phyloP scores from a whole-genome alignment of 2,888 invertebrate species.

The Lasiommata megera region DNA sequence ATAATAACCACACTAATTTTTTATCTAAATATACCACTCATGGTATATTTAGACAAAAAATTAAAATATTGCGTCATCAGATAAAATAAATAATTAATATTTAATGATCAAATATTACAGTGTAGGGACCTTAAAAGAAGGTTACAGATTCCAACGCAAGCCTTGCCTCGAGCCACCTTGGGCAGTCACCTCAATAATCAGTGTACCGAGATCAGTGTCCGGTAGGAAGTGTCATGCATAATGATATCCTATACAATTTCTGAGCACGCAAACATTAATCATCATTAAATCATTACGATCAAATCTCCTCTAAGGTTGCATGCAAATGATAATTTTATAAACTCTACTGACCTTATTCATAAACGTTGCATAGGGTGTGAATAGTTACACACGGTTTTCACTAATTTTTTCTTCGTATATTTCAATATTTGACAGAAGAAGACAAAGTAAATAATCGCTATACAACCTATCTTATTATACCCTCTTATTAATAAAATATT shows the following conservation, averaged over 20 bases:
- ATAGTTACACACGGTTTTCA: too few relatives aligned
- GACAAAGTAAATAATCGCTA: too few relatives aligned
- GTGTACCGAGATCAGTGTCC: constrained; percentile 29
- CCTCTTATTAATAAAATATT: too few relatives aligned
- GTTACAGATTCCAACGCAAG: constrained; percentile 25
- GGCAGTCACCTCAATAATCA: constrained; percentile 28
- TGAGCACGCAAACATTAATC: constrained; percentile 27
- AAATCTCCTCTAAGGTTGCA: constrained; percentile 6
- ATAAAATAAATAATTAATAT: neutral
- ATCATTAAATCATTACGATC: constrained; percentile 23
- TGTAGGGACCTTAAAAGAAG: constrained; percentile 18
- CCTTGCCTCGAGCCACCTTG: constrained; percentile 22
- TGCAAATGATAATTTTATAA: constrained; percentile 3
- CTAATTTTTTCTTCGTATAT: too few relatives aligned
- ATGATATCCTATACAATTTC: constrained; percentile 29
- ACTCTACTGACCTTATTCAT: neutral
- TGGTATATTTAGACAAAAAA: neutral
- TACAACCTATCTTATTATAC: too few relatives aligned
- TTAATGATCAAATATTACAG: neutral
- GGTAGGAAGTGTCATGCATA: constrained; percentile 32
- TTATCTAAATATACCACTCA: too few relatives aligned
- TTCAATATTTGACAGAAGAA: too few relatives aligned
- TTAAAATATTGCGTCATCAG: neutral
- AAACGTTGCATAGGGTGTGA: too few relatives aligned
- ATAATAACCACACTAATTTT: too few relatives aligned